These are phyloP conservation scores for Pedetes capensis DNA, from an alignment of 2,113 vertebrate genomes.

Conservation along the genomic window DNA sequence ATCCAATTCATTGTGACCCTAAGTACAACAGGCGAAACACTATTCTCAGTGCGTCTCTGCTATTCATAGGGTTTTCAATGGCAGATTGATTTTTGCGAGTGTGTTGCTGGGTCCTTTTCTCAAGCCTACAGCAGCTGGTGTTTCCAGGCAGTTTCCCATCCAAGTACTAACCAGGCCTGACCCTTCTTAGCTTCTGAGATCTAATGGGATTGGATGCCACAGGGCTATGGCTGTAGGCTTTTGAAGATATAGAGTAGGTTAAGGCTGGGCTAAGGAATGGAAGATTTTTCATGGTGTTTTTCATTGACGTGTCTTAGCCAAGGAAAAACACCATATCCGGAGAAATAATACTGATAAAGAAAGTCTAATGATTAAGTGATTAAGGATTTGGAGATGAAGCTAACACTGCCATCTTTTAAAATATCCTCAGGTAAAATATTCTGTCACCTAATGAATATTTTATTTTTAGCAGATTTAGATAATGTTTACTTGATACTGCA, in stretches of 20 bases:
- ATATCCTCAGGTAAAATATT: not conserved
- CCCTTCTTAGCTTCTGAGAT: no score
- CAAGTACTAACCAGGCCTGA: no score
- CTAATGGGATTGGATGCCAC: no score
- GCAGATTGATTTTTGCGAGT: no score
- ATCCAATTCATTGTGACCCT: no score
- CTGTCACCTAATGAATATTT: not conserved
- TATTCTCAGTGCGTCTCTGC: no score
- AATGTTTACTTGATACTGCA: not conserved
- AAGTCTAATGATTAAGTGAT: not conserved
- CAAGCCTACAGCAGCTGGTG: no score
- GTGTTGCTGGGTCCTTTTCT: no score
- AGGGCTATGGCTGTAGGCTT: no score
- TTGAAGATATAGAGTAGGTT: not conserved
- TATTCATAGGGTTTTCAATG: no score
- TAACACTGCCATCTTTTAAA: not conserved
- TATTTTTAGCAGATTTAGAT: slow-evolving; percentile 1
- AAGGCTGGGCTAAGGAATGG: not conserved
- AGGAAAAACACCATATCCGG: not conserved
- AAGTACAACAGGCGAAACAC: no score
- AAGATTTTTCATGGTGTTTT: not conserved
- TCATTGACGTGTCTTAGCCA: not conserved
- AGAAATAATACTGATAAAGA: not conserved
- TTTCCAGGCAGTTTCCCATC: no score
- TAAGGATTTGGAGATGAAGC: not conserved